Conservation (phyloP, 2,797 vertebrate species). For the Oreortyx pictus region DNA sequence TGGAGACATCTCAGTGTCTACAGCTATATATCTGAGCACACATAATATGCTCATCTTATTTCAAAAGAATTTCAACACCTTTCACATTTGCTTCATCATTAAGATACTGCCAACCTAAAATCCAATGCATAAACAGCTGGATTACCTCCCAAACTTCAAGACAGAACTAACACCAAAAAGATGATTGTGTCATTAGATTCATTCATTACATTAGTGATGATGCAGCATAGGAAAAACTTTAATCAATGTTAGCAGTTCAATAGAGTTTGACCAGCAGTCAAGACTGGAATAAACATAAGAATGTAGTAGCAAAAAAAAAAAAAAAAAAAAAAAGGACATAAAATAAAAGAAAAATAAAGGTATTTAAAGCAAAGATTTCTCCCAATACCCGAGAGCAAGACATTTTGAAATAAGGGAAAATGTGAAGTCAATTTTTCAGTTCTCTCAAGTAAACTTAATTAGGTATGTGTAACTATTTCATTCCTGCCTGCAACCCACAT, state of each 20-base stretch:
- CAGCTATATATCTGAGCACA: background rate
- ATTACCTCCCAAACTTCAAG: background rate
- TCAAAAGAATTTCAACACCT: background rate
- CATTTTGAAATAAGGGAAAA: background rate
- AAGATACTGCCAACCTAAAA: background rate
- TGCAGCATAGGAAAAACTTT: slow-evolving; percentile 18
- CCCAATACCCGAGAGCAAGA: background rate
- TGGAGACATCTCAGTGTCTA: background rate
- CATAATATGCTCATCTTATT: background rate
- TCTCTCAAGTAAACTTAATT: background rate
- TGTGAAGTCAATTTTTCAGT: background rate
- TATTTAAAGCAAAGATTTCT: background rate
- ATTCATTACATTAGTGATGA: slow-evolving; percentile 5
- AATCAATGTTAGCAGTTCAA: slow-evolving; percentile 39
- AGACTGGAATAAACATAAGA: background rate
- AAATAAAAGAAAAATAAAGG: background rate
- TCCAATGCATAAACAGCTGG: background rate
- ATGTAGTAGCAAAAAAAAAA: slow-evolving; percentile 29
- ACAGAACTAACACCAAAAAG: background rate
- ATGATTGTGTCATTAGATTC: background rate
- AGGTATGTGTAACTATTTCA: background rate
- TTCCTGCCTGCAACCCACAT: background rate
- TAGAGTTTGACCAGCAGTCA: slow-evolving; percentile 26
- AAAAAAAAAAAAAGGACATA: background rate
- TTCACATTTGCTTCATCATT: background rate